Base-by-base conservation (phyloP, 2,888 invertebrate genomes). In the Apotomis capreana region DNA sequence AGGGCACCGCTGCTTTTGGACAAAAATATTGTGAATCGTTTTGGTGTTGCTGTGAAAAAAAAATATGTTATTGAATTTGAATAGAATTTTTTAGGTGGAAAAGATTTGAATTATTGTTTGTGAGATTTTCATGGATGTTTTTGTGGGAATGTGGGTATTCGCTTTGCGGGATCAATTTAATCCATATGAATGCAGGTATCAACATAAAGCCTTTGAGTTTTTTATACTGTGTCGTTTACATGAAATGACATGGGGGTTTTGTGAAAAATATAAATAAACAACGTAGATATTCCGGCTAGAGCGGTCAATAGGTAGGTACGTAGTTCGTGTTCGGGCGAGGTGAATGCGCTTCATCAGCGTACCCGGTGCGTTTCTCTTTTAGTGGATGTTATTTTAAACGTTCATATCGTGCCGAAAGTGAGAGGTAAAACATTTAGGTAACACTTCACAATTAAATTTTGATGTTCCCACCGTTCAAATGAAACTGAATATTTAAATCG, bases 1-100 rank as follows among this genome's bases (percentile, higher is more conserved):
- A 77, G 75, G 68, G n/a, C 68, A 62, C 63, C 57, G 68, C 57
- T 68, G 68, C 68, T 59, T 72, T 68, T 68, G 61, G 51, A 62
- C 62, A 52, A 63, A 72, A 72, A 72, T 68, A 72, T 68, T 59
- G 72, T 68, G 63, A 59, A 60, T 60, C 51, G 40, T 51, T 63
- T 58, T 70, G 49, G 67, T 60, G 52, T 59, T 68, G 68, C 72
- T 37, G 8, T 59, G 57, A 64, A 68, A 72, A 68, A 68, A 67
- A 67, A n/a, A 67, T 58, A 52, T 63, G 51, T 68, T 68, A 68
- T 63, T 72, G 72, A 58, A 68, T 62, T 58, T 52, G 62, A 57
- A 68, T 58, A 61, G 68, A 68, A 57, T 61, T 62, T 65, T 68
- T 59, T 57, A 26, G 37, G 44, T 36, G 51, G 37, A 52, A 71